These are phyloP conservation scores for Cephus cinctus DNA, from an alignment of 1,140 invertebrate species.

Conservation along the genomic window DNA sequence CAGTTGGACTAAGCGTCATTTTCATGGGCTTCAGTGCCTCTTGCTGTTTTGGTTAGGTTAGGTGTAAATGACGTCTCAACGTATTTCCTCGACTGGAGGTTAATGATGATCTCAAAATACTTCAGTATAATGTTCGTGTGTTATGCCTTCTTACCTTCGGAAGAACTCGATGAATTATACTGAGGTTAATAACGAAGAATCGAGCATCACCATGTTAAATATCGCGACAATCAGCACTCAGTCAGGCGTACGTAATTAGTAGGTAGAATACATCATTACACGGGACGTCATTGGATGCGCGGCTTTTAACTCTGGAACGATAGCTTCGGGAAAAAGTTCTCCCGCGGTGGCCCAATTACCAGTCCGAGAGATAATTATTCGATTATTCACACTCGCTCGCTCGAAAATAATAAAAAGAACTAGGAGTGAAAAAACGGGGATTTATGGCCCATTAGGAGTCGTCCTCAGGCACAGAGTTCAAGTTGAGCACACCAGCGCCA, in stretches of 20 bases:
- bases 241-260: constrained; percentile 20
- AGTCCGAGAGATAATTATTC: constrained; percentile 39
- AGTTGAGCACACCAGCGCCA: neutral
- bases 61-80: too few relatives aligned
- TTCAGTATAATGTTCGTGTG: too few relatives aligned
- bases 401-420: constrained; percentile 33
- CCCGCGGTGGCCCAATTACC: constrained; percentile 43
- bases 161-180: too few relatives aligned
- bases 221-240: too few relatives aligned
- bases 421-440: constrained; percentile 27
- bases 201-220: too few relatives aligned
- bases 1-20: too few relatives aligned
- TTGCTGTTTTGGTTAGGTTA: too few relatives aligned
- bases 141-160: too few relatives aligned
- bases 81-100: too few relatives aligned
- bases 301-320: constrained; percentile 17
- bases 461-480: constrained; percentile 20
- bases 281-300: constrained; percentile 15
- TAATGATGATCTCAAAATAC: too few relatives aligned
- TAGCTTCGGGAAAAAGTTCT: constrained; percentile 27
- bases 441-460: constrained; percentile 44
- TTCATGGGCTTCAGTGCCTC: too few relatives aligned
- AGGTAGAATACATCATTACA: constrained; percentile 13
- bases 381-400: constrained; percentile 44
- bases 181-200: too few relatives aligned